phyloP scores from a whole-genome alignment of 2,797 vertebrate species.

The Fratercula arctica region DNA sequence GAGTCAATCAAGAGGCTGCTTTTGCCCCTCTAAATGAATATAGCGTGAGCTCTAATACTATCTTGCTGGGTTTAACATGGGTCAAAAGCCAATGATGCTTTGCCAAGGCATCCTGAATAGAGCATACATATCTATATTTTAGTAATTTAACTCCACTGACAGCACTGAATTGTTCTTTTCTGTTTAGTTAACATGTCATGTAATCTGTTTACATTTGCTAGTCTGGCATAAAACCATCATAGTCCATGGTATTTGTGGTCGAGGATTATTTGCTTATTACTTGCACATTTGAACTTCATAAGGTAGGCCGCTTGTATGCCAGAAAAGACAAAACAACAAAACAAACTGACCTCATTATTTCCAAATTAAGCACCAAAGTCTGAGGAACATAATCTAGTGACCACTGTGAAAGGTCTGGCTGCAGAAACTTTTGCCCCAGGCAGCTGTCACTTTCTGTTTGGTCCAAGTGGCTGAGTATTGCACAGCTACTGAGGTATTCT shows the following conservation, averaged over 20 bases:
- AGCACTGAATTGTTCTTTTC: neutral
- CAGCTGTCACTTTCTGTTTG: conserved; percentile 21
- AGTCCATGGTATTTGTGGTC: neutral
- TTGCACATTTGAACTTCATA: conserved; percentile 20
- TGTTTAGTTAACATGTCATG: neutral
- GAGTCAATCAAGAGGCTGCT: neutral
- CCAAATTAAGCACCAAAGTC: conserved; percentile 12
- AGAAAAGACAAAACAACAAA: neutral
- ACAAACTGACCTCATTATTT: conserved; percentile 17
- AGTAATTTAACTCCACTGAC: neutral
- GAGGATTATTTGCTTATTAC: neutral
- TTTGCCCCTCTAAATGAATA: neutral
- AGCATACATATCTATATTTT: neutral
- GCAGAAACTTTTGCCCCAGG: conserved; percentile 13
- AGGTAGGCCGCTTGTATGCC: neutral
- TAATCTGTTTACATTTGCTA: neutral
- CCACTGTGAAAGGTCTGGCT: neutral
- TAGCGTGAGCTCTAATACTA: neutral
- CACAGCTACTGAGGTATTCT: neutral
- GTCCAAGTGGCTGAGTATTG: neutral
- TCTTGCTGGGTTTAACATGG: neutral
- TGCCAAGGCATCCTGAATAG: neutral
- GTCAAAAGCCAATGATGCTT: neutral
- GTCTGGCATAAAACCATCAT: neutral
- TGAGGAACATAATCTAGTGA: neutral